A percentile compares a stretch with the other conserved stretches of the same genome.
phyloP scores from a whole-genome alignment of 23 tunicate genomes.

The Halocynthia roretzi region DNA sequence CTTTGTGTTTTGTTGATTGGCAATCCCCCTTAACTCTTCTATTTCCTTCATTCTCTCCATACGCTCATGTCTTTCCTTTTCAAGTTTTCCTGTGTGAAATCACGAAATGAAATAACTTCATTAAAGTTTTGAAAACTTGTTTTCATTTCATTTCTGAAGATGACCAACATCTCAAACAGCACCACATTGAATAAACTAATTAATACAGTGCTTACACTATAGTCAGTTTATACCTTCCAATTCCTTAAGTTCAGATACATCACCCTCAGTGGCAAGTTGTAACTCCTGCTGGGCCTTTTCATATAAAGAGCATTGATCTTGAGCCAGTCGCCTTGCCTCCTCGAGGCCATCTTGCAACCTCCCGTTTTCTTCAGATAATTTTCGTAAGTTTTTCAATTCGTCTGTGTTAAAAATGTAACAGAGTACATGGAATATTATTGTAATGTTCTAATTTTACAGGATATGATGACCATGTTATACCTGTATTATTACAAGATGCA shows the following conservation, averaged over 20 bases:
- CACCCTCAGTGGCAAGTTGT: constrained; percentile 6
- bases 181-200: background rate
- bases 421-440: too few species aligned
- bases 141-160: background rate
- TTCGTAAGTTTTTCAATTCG: constrained; percentile 10
- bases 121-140: too few species aligned
- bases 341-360: background rate
- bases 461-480: too few species aligned
- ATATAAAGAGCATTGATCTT: constrained; percentile 13
- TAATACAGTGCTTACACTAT: background rate
- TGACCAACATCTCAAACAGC: background rate
- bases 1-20: constrained; percentile 6
- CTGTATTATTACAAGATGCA: too few species aligned
- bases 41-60: constrained; percentile 15
- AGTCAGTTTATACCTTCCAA: constrained; percentile 8
- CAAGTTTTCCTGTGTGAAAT: background rate
- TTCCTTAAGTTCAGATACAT: constrained; percentile 7
- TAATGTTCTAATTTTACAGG: too few species aligned
- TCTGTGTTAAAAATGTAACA: background rate
- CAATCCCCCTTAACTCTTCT: constrained; percentile 5
- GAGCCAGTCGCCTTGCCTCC: constrained; percentile 12
- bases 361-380: background rate
- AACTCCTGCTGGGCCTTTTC: constrained; percentile 20
- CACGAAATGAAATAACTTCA: too few species aligned
- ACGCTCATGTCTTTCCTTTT: constrained; percentile 12